phyloP scores from a whole-genome alignment of 2,113 vertebrate species.

The Gobio gobio region DNA sequence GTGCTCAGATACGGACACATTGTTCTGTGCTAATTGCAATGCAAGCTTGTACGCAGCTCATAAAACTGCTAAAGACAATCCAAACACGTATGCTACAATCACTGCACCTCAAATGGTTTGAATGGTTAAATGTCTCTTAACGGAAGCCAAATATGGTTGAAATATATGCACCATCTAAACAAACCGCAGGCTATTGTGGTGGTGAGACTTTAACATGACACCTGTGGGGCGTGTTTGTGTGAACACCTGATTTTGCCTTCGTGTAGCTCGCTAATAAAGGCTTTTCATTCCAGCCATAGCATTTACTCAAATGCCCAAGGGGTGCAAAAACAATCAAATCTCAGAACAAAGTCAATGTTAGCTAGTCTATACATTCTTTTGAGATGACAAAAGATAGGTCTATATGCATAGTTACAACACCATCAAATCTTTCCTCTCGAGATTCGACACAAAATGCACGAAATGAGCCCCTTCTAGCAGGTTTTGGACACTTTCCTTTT shows the following conservation, averaged over 20 bases:
- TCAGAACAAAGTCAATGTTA: background rate
- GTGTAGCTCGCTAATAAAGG: background rate
- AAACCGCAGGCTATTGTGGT: background rate
- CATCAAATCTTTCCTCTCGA: background rate
- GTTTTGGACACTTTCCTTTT: background rate
- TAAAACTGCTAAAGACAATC: background rate
- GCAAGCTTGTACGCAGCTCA: background rate
- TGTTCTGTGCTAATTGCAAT: too few species aligned
- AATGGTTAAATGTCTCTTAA: background rate
- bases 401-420: background rate
- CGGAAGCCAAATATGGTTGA: background rate
- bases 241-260: slow-evolving; percentile 13
- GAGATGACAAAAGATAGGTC: background rate
- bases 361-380: background rate
- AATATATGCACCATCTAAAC: slow-evolving; percentile 1
- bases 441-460: background rate
- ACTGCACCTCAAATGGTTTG: background rate
- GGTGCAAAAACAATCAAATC: slow-evolving; percentile 17
- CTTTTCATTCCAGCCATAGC: background rate
- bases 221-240: slow-evolving; percentile 13
- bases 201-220: slow-evolving; percentile 14
- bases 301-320: slow-evolving; percentile 2
- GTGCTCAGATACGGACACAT: background rate
- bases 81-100: background rate
- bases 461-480: background rate